These are phyloP conservation scores for Neuroterus valhalla DNA, from an alignment of 1,140 invertebrate genomes.

Conservation along the genomic window DNA sequence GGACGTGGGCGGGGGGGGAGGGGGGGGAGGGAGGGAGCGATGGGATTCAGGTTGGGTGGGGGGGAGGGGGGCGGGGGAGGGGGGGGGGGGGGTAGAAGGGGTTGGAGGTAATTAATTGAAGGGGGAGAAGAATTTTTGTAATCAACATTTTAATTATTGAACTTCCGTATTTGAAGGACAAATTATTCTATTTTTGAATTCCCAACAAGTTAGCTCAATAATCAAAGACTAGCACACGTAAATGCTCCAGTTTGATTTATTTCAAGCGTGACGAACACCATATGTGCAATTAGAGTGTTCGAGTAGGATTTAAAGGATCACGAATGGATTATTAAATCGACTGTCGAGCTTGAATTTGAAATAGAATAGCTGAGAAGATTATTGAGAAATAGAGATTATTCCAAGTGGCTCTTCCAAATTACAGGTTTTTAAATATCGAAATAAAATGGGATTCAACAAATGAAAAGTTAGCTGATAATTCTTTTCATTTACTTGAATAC, in stretches of 20 bases:
- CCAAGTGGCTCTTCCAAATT: not conserved
- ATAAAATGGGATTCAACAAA: no score
- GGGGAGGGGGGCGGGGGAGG: no score
- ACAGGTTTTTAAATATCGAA: no score
- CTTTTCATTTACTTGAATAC: no score
- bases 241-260: slow-evolving; percentile 30
- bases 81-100: no score
- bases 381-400: not conserved
- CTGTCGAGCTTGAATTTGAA: not conserved
- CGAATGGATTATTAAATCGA: slow-evolving; percentile 2
- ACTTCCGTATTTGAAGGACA: not conserved
- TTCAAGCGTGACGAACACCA: slow-evolving; percentile 7
- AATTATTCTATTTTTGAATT: slow-evolving; percentile 1
- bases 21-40: no score
- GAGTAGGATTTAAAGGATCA: slow-evolving; percentile 15
- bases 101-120: no score
- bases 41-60: no score
- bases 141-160: no score
- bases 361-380: not conserved
- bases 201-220: not conserved
- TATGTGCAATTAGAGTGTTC: slow-evolving; percentile 18
- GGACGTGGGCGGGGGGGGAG: no score
- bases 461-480: no score
- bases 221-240: slow-evolving; percentile 12
- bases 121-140: no score